Conservation (phyloP, 2,113 vertebrate genomes). For the Chaetura pelagica region DNA sequence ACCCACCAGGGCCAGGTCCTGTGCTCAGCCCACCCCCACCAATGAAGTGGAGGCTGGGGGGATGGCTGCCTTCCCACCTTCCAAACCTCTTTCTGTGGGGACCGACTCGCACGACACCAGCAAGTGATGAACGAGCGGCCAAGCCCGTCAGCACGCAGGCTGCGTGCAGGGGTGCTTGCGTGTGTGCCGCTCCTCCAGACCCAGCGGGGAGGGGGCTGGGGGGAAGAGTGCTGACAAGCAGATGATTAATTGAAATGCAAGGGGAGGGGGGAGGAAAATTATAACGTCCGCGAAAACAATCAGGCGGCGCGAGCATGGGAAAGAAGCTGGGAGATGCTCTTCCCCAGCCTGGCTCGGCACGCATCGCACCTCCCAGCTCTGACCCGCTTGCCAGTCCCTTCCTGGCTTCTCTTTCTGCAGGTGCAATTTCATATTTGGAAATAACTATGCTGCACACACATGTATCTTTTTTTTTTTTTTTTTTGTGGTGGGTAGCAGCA, state of each 20-base stretch:
- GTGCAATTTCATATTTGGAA: constrained; percentile 49
- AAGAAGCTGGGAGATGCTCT: constrained; percentile 14
- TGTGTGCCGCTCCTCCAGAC: not conserved
- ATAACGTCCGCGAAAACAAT: constrained; percentile 57
- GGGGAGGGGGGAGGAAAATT: constrained; percentile 49
- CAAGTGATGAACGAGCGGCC: constrained; percentile 12
- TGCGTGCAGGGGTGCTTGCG: constrained; percentile 39
- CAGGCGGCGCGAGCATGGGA: constrained; percentile 29
- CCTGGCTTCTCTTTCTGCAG: constrained; percentile 66
- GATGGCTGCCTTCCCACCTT: not conserved
- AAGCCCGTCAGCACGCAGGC: not conserved
- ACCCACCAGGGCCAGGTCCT: not conserved
- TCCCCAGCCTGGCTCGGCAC: constrained; percentile 16
- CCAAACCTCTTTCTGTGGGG: not conserved
- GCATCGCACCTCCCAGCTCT: not conserved
- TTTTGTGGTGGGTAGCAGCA: not conserved
- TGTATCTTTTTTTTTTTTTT: not conserved
- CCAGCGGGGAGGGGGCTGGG: constrained; percentile 12
- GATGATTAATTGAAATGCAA: constrained; percentile 66
- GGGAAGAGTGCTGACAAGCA: constrained; percentile 49
- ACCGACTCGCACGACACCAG: not conserved
- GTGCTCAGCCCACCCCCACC: not conserved
- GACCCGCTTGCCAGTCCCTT: constrained; percentile 12
- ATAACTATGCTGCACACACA: constrained; percentile 49
- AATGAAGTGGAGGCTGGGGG: not conserved